phyloP scores from a whole-genome alignment of 2,797 vertebrate genomes.

The Dromococcyx pavoninus region DNA sequence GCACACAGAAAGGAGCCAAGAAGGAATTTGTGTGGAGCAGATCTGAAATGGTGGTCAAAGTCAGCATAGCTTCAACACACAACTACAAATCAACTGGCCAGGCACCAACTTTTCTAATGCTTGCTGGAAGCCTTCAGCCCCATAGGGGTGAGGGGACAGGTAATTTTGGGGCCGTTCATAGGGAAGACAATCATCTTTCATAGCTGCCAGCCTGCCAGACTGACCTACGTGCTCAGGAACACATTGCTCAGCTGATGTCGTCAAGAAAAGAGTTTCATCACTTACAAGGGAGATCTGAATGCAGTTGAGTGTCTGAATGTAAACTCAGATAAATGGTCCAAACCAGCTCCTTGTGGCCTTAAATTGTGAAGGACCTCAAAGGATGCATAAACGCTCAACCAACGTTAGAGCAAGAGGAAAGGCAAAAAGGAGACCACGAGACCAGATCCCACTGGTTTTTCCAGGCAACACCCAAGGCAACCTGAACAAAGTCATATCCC shows the following conservation, averaged over 20 bases:
- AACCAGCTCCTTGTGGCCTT: not conserved
- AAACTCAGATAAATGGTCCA: not conserved
- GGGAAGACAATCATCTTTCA: not conserved
- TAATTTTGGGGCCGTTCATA: not conserved
- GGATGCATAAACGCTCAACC: not conserved
- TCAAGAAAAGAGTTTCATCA: not conserved
- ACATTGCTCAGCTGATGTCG: not conserved
- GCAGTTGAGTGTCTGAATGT: not conserved
- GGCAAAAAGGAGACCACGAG: not conserved
- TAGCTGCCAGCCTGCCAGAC: not conserved
- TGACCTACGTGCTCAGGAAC: not conserved
- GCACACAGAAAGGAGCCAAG: not conserved
- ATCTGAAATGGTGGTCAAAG: not conserved
- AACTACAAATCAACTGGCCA: not conserved
- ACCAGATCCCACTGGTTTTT: not conserved
- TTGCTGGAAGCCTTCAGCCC: not conserved
- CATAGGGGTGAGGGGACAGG: not conserved
- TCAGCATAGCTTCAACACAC: not conserved
- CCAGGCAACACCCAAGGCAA: not conserved
- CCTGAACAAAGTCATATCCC: not conserved
- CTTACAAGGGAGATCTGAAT: not conserved
- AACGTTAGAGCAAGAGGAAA: not conserved
- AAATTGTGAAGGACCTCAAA: not conserved
- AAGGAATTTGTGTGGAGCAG: not conserved
- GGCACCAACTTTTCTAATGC: not conserved